These are phyloP conservation scores for Pycnomerus fuliginosus DNA, from an alignment of 2,888 invertebrate species.

Conservation along the genomic window DNA sequence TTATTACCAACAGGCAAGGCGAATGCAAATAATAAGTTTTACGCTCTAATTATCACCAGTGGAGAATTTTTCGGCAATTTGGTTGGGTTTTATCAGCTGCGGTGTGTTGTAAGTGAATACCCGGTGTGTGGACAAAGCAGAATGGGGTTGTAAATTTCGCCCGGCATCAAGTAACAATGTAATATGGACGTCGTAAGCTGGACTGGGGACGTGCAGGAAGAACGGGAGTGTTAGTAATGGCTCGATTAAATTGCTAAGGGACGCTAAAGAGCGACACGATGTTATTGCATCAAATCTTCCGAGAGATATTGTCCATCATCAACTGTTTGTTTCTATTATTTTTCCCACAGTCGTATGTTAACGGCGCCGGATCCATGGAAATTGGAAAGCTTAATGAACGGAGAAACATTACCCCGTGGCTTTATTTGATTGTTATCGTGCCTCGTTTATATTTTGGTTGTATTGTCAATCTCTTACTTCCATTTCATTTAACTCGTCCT, in stretches of 20 bases:
- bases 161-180: slow-evolving; percentile 37
- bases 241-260: slow-evolving; percentile 34
- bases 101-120: slow-evolving; percentile 36
- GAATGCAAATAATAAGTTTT: slow-evolving; percentile 21
- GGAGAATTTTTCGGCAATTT: too few relatives aligned
- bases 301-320: slow-evolving; percentile 25
- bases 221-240: slow-evolving; percentile 37
- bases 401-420: slow-evolving; percentile 12
- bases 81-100: too few relatives aligned
- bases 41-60: too few relatives aligned
- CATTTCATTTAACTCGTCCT: too few relatives aligned
- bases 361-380: slow-evolving; percentile 15
- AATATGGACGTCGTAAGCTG: slow-evolving; percentile 37
- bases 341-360: slow-evolving; percentile 14
- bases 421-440: slow-evolving; percentile 18
- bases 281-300: slow-evolving; percentile 35
- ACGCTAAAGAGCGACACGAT: slow-evolving; percentile 31
- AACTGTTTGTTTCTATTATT: slow-evolving; percentile 27
- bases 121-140: slow-evolving; percentile 39
- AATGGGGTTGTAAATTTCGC: slow-evolving; percentile 40
- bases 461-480: background rate
- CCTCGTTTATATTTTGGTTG: slow-evolving; percentile 2
- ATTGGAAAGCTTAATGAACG: slow-evolving; percentile 19
- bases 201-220: slow-evolving; percentile 36
- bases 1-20: slow-evolving; percentile 14